Evolutionary conservation across 1,140 invertebrate species (phyloP).

Genomic region (Nixonia krombeini): DNA sequence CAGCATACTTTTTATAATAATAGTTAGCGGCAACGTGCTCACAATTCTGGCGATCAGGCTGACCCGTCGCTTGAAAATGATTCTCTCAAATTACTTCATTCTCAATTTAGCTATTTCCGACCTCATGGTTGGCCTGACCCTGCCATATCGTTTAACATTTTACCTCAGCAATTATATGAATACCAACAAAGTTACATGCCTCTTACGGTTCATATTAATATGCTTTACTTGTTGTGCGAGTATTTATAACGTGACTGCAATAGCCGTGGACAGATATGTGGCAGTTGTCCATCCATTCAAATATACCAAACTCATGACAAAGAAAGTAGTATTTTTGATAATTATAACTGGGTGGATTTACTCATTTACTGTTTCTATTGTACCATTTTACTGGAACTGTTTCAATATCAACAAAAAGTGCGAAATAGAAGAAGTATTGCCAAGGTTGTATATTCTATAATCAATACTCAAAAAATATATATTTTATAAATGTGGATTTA

Average conservation of each 20-base stretch:
- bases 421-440: constrained; percentile 72
- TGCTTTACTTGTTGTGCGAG: constrained; percentile 81
- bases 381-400: constrained; percentile 82
- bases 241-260: constrained; percentile 86
- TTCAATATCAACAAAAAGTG: constrained; percentile 74
- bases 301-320: constrained; percentile 78
- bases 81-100: constrained; percentile 81
- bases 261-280: constrained; percentile 86
- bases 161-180: constrained; percentile 75
- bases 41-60: constrained; percentile 80
- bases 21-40: constrained; percentile 79
- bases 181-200: constrained; percentile 74
- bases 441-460: constrained; percentile 35
- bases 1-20: constrained; percentile 75
- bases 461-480: constrained; percentile 6
- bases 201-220: constrained; percentile 80
- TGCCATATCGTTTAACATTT: constrained; percentile 83
- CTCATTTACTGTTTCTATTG: constrained; percentile 75
- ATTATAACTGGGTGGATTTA: constrained; percentile 77
- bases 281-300: constrained; percentile 87
- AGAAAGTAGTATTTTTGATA: constrained; percentile 73
- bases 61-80: constrained; percentile 75
- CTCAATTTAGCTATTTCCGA: constrained; percentile 82
- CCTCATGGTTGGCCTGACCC: constrained; percentile 79
- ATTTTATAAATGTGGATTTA: not conserved